phyloP scores from a whole-genome alignment of 1,140 invertebrate genomes.

The Aporrectodea caliginosa region DNA sequence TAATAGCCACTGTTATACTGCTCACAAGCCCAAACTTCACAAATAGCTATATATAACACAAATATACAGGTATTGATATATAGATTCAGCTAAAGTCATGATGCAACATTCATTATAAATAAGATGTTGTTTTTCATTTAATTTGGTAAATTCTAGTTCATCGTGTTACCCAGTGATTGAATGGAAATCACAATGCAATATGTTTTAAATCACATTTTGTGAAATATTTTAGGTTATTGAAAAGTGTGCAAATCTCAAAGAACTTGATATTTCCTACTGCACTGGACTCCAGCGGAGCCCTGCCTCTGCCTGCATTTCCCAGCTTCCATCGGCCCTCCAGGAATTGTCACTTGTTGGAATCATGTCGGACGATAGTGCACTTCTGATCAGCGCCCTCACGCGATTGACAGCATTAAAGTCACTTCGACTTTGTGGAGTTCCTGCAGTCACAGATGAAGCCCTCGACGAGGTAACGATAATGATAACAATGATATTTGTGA shows the following conservation, averaged over 20 bases:
- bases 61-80: no score
- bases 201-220: no score
- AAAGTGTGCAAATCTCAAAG: conserved; percentile 41
- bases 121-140: no score
- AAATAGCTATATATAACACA: no score
- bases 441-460: conserved; percentile 44
- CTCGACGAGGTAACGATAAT: conserved; percentile 38
- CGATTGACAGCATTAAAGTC: conserved; percentile 39
- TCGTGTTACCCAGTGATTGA: no score
- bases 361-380: conserved; percentile 39
- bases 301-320: conserved; percentile 41
- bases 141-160: no score
- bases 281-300: conserved; percentile 37
- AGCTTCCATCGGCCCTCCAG: conserved; percentile 42
- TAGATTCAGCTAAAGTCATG: no score
- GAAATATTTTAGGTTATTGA: conserved; percentile 41
- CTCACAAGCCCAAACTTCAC: no score
- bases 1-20: no score
- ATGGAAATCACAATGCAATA: no score
- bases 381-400: conserved; percentile 45
- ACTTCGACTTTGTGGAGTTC: conserved; percentile 46
- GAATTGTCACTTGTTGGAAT: conserved; percentile 47
- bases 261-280: conserved; percentile 49
- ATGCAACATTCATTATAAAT: no score
- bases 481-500: no score